These are phyloP conservation scores for Zonotrichia leucophrys DNA, from an alignment of 2,113 vertebrate species.

Conservation along the genomic window DNA sequence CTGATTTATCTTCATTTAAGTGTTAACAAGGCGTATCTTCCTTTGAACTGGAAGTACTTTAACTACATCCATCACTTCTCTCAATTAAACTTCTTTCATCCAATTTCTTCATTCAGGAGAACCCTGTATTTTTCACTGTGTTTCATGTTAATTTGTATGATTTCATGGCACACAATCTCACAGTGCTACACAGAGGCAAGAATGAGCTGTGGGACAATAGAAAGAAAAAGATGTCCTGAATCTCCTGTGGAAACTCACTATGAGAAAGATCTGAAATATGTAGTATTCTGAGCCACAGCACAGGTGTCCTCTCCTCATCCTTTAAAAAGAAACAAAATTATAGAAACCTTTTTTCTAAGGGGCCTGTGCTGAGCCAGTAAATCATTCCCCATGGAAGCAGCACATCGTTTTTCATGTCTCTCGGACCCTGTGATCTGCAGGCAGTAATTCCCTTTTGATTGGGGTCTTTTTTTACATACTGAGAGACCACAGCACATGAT, in stretches of 20 bases:
- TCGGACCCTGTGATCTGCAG: not conserved
- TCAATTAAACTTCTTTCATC: not conserved
- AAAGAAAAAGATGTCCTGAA: not conserved
- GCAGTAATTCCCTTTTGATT: not conserved
- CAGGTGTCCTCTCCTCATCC: not conserved
- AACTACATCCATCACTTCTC: not conserved
- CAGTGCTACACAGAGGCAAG: not conserved
- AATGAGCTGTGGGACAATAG: rapidly evolving
- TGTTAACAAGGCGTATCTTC: not conserved
- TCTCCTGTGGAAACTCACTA: rapidly evolving
- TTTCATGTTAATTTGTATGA: not conserved
- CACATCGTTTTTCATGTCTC: not conserved
- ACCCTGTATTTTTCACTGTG: not conserved
- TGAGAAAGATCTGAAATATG: not conserved
- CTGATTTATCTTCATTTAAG: not conserved
- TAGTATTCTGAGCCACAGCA: not conserved
- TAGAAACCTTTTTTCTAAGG: not conserved
- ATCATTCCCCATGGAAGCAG: not conserved
- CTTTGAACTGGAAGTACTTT: not conserved
- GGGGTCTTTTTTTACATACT: not conserved
- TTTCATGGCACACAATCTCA: not conserved
- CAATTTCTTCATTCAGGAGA: not conserved
- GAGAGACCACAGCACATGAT: not conserved
- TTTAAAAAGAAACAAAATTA: not conserved
- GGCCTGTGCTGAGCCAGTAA: not conserved